Conservation (phyloP, 2,888 invertebrate species). For the Opisthograptis luteolata region DNA sequence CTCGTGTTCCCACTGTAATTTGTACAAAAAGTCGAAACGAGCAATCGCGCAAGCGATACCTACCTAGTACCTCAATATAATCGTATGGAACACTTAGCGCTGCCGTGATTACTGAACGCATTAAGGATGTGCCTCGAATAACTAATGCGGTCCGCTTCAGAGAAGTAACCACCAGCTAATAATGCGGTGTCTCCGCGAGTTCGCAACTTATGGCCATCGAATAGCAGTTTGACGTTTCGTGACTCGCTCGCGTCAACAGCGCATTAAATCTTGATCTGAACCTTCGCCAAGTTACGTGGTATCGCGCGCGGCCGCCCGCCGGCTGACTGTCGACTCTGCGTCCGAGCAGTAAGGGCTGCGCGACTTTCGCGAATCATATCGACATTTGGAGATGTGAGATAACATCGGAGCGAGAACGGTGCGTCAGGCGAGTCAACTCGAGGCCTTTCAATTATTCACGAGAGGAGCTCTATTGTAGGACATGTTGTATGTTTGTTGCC, state of each 20-base stretch:
- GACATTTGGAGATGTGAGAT: constrained; percentile 47
- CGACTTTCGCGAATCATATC: constrained; percentile 23
- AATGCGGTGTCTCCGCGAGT: constrained; percentile 23
- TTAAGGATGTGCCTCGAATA: constrained; percentile 25
- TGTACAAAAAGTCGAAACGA: neutral
- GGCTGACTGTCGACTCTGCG: constrained; percentile 40
- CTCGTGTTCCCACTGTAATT: neutral
- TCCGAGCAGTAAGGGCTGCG: constrained; percentile 14
- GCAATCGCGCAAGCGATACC: neutral
- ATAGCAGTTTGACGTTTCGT: constrained; percentile 59
- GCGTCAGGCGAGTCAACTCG: constrained; percentile 50
- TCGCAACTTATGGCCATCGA: constrained; percentile 32
- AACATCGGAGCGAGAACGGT: constrained; percentile 54
- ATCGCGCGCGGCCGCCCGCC: constrained; percentile 21
- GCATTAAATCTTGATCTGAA: constrained; percentile 68
- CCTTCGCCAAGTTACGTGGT: constrained; percentile 38
- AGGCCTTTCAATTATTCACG: constrained; percentile 72
- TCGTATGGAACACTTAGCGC: constrained; percentile 12
- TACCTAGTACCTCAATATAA: neutral
- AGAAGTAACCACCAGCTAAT: constrained; percentile 9
- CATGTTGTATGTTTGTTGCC: constrained; percentile 49
- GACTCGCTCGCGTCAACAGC: constrained; percentile 65
- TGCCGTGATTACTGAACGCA: constrained; percentile 24
- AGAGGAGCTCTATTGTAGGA: constrained; percentile 58
- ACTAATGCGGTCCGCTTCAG: constrained; percentile 19